These are phyloP conservation scores for Polyploca ridens DNA, from an alignment of 2,888 invertebrate species.

Conservation along the genomic window DNA sequence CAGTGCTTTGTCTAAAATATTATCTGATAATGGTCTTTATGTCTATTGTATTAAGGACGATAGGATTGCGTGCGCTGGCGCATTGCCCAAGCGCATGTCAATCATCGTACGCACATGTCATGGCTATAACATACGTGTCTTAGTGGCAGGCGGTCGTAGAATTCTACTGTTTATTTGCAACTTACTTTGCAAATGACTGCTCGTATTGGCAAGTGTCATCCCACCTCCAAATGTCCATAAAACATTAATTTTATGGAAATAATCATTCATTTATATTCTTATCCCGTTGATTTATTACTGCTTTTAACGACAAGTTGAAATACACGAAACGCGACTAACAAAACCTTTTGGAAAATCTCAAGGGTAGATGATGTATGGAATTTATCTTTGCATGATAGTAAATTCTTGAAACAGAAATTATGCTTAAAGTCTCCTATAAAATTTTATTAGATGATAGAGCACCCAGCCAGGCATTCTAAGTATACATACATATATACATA, in stretches of 20 bases:
- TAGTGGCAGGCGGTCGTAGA: conserved; percentile 23
- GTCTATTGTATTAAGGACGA: conserved; percentile 11
- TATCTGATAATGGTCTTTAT: neutral
- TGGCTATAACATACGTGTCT: conserved; percentile 42
- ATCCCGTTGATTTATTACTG: neutral
- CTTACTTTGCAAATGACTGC: conserved; percentile 6
- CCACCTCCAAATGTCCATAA: neutral
- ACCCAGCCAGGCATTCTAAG: too few relatives aligned
- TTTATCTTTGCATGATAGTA: too few relatives aligned
- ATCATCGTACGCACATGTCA: conserved; percentile 53
- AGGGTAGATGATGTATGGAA: neutral
- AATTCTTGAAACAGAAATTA: too few relatives aligned
- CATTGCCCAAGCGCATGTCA: conserved; percentile 41
- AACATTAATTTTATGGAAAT: neutral
- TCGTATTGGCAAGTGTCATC: neutral
- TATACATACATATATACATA: neutral
- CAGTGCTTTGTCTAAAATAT: conserved; percentile 11
- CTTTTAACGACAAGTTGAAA: neutral
- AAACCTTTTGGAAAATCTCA: neutral
- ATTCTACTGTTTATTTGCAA: conserved; percentile 21
- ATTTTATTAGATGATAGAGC: too few relatives aligned
- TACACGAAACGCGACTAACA: neutral
- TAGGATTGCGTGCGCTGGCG: conserved; percentile 22
- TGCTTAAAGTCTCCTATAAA: too few relatives aligned
- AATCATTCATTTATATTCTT: neutral